These are phyloP conservation scores for Anaspis maculata DNA, from an alignment of 2,888 invertebrate species.

Conservation along the genomic window DNA sequence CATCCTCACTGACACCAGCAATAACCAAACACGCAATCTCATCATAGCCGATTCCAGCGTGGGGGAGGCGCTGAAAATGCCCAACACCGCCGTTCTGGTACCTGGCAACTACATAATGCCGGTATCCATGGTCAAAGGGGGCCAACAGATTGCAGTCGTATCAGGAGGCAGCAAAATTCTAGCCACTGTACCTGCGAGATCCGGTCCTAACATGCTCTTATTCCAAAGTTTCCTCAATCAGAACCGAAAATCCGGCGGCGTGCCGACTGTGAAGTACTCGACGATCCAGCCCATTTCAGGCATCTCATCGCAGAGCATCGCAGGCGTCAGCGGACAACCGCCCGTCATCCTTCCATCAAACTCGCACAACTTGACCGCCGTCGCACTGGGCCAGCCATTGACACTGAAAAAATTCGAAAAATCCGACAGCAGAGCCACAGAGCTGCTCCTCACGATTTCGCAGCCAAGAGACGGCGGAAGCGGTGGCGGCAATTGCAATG, in stretches of 20 bases:
- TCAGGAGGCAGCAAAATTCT: slow-evolving; percentile 57
- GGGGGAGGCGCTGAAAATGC: slow-evolving; percentile 56
- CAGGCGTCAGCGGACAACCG: slow-evolving; percentile 39
- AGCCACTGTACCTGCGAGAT: slow-evolving; percentile 46
- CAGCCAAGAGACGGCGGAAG: slow-evolving; percentile 29
- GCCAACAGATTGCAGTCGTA: slow-evolving; percentile 64
- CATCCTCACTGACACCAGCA: slow-evolving; percentile 33
- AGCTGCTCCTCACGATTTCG: slow-evolving; percentile 37
- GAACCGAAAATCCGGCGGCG: slow-evolving; percentile 47
- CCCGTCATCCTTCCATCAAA: slow-evolving; percentile 40
- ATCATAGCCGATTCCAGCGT: slow-evolving; percentile 51
- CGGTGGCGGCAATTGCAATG: too few species aligned
- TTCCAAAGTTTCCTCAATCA: slow-evolving; percentile 61
- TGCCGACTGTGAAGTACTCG: slow-evolving; percentile 49
- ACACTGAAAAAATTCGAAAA: slow-evolving; percentile 40
- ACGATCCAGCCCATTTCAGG: slow-evolving; percentile 40
- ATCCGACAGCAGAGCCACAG: slow-evolving; percentile 30
- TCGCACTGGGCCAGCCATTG: slow-evolving; percentile 37
- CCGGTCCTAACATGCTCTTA: slow-evolving; percentile 54
- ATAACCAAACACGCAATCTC: slow-evolving; percentile 47
- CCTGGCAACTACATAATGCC: slow-evolving; percentile 67
- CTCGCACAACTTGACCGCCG: slow-evolving; percentile 35
- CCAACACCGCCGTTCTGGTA: slow-evolving; percentile 59
- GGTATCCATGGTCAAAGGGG: slow-evolving; percentile 62
- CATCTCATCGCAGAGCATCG: slow-evolving; percentile 39